Percentiles rank a stretch among this genome's conserved stretches.
Evolutionary conservation across 2,113 vertebrate genomes (phyloP).

Genomic region (Onychostoma macrolepis): DNA sequence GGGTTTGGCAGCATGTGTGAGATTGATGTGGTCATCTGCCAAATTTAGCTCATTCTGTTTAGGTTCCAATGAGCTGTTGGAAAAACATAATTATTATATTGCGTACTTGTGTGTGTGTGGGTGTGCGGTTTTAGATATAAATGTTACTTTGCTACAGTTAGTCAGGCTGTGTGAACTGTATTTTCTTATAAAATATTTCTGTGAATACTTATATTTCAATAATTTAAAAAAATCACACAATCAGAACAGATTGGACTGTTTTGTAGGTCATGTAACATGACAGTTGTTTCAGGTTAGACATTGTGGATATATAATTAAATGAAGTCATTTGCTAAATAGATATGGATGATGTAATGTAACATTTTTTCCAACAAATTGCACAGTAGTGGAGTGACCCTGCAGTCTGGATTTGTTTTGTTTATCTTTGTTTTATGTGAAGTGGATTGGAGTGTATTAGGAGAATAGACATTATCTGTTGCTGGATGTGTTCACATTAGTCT

Average conservation of each 20-base stretch:
- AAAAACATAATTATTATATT: slow-evolving; percentile 1
- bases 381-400: background rate
- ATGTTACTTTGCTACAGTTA: background rate
- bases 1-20: slow-evolving; percentile 1
- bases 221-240: background rate
- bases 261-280: background rate
- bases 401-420: slow-evolving; percentile 14
- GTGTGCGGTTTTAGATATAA: background rate
- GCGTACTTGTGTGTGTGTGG: background rate
- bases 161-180: background rate
- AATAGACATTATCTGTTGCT: background rate
- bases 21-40: slow-evolving; percentile 16
- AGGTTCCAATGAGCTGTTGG: slow-evolving; percentile 2
- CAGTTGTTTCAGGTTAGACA: background rate
- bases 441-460: background rate
- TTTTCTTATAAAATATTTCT: background rate
- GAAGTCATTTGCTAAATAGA: background rate
- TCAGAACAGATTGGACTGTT: background rate
- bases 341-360: background rate
- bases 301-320: background rate
- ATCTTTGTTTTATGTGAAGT: slow-evolving; percentile 10
- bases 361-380: background rate
- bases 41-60: slow-evolving; percentile 17
- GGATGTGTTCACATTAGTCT: background rate
- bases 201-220: background rate